Percentiles rank a stretch among this genome's conserved stretches.
Evolutionary conservation across 2,797 vertebrate genomes (phyloP).

Genomic region (Mycteria americana): DNA sequence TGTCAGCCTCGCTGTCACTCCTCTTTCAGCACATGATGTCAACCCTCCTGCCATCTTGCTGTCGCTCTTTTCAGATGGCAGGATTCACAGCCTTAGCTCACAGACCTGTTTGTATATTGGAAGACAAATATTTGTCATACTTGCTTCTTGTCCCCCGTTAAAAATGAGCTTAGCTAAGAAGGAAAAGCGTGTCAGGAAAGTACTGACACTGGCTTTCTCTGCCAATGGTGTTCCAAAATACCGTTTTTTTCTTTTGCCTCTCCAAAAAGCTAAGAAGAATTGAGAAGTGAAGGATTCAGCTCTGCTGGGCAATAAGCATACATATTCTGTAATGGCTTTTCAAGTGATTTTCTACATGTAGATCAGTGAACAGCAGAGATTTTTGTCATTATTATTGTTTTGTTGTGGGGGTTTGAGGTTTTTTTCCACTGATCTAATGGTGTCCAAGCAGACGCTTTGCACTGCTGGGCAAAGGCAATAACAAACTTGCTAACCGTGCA

Average conservation of each 20-base stretch:
- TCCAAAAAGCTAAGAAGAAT: neutral
- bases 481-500: neutral
- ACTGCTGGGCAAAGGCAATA: neutral
- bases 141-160: neutral
- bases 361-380: neutral
- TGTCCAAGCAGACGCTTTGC: neutral
- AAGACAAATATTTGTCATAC: conserved; percentile 23
- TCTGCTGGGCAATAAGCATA: neutral
- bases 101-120: neutral
- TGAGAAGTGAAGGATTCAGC: neutral
- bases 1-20: conserved; percentile 1
- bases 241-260: neutral
- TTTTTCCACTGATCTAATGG: neutral
- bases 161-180: neutral
- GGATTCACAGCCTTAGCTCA: neutral
- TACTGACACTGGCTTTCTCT: neutral
- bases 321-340: neutral
- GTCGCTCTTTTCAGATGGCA: neutral
- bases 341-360: neutral
- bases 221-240: neutral
- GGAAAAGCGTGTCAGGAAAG: neutral
- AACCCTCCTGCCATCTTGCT: conserved; percentile 2
- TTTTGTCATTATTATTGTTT: neutral
- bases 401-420: rapidly evolving
- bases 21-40: neutral